Evolutionary conservation across 2,888 invertebrate species (phyloP).

Genomic region (Podotricha telesiphe): DNA sequence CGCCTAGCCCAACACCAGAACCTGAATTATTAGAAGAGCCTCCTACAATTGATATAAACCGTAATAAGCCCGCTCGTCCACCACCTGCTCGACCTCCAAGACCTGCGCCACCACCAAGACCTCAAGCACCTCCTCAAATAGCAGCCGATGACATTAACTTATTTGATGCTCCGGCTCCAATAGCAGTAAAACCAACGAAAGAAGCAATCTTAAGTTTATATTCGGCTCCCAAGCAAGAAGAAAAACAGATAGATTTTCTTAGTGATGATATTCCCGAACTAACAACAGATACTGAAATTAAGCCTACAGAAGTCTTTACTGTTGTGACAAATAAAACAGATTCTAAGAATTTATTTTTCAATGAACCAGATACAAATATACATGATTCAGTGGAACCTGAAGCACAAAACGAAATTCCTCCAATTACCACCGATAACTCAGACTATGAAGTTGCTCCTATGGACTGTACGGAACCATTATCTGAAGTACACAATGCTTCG

Average conservation of each 20-base stretch:
- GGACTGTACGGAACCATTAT: slow-evolving; percentile 68
- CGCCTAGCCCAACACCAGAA: slow-evolving; percentile 92
- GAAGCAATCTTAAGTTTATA: slow-evolving; percentile 85
- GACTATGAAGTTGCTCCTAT: slow-evolving; percentile 55
- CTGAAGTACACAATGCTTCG: slow-evolving; percentile 48
- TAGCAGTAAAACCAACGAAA: slow-evolving; percentile 78
- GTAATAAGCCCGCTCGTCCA: slow-evolving; percentile 64
- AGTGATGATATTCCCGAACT: slow-evolving; percentile 80
- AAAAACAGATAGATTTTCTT: slow-evolving; percentile 81
- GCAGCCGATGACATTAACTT: slow-evolving; percentile 77
- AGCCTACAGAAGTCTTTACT: slow-evolving; percentile 52
- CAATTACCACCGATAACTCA: neutral
- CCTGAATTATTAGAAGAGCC: slow-evolving; percentile 68
- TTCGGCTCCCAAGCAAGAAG: slow-evolving; percentile 70
- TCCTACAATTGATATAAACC: slow-evolving; percentile 70
- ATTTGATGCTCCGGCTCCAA: slow-evolving; percentile 83
- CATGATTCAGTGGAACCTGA: slow-evolving; percentile 45
- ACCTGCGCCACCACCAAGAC: slow-evolving; percentile 75
- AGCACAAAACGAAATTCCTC: slow-evolving; percentile 29
- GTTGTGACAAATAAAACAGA: slow-evolving; percentile 49
- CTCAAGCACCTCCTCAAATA: slow-evolving; percentile 65
- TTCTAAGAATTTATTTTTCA: slow-evolving; percentile 44
- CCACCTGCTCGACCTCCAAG: slow-evolving; percentile 69
- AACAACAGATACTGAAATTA: slow-evolving; percentile 48
- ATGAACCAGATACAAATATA: slow-evolving; percentile 35